Conservation (phyloP, 2,888 invertebrate species). For the Chirona hameri region DNA sequence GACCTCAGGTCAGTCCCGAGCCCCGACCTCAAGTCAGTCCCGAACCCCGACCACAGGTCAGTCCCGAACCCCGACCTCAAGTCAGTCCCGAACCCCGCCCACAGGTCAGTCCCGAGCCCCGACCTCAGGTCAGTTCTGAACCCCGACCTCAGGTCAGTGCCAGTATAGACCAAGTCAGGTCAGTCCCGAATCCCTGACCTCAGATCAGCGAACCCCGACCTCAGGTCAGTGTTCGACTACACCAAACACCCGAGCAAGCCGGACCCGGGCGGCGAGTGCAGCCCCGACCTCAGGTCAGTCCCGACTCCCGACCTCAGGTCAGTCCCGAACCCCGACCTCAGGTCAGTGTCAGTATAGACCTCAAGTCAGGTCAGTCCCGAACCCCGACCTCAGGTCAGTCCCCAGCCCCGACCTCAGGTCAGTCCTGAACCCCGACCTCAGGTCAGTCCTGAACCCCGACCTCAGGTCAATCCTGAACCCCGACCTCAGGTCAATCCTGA, state of each 20-base stretch:
- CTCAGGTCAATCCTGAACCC: background rate
- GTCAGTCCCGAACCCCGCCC: too few species aligned
- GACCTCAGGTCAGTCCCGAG: background rate
- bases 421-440: background rate
- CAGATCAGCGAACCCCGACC: background rate
- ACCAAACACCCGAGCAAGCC: too few species aligned
- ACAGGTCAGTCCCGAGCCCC: too few species aligned
- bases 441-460: background rate
- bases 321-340: background rate
- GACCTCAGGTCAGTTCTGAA: background rate
- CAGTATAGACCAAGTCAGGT: too few species aligned
- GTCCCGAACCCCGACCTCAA: background rate
- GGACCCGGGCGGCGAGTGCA: too few species aligned
- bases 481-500: too few species aligned
- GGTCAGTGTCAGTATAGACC: constrained; percentile 99
- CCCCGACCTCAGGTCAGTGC: too few species aligned
- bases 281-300: too few species aligned
- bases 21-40: background rate
- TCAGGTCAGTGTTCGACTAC: too few species aligned
- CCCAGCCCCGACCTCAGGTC: background rate
- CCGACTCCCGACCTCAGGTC: background rate
- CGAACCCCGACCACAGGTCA: too few species aligned
- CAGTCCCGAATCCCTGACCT: background rate
- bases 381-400: constrained; percentile 81
- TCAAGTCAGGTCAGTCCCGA: constrained; percentile 97